Percentiles rank a stretch among this genome's conserved stretches.
These are phyloP conservation scores for Drosophila merina DNA, from an alignment of 2,888 invertebrate genomes.

Conservation along the genomic window DNA sequence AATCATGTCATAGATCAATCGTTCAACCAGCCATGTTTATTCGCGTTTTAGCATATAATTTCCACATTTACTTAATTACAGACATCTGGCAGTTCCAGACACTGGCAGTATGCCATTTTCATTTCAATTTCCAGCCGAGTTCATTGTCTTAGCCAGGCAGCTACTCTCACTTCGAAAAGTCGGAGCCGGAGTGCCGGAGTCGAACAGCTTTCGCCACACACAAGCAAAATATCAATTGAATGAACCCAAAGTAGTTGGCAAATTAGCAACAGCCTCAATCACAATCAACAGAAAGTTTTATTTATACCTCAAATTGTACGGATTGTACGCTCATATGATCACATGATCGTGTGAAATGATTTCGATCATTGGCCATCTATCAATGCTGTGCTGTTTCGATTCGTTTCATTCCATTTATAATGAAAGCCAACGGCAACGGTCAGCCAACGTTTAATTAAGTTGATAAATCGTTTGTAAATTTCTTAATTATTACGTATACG, in stretches of 20 bases:
- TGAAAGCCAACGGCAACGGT: conserved; percentile 42
- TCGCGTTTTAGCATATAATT: conserved; percentile 51
- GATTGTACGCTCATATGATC: conserved; percentile 37
- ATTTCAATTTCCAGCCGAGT: conserved; percentile 63
- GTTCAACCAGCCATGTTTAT: conserved; percentile 16
- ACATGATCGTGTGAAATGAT: conserved; percentile 76
- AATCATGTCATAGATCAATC: conserved; percentile 44
- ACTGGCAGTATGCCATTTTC: conserved; percentile 54
- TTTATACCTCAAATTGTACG: conserved; percentile 1
- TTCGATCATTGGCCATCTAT: conserved; percentile 74
- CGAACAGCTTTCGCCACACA: conserved; percentile 69
- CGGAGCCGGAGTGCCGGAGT: conserved; percentile 21
- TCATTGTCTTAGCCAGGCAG: conserved; percentile 62
- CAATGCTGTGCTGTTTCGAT: conserved; percentile 53
- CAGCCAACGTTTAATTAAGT: conserved; percentile 74
- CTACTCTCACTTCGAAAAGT: conserved; percentile 63
- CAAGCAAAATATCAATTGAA: conserved; percentile 9
- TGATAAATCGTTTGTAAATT: conserved; percentile 80
- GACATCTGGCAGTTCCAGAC: conserved; percentile 39
- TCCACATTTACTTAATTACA: conserved; percentile 67
- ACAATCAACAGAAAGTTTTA: conserved; percentile 45
- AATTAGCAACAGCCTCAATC: conserved; percentile 68
- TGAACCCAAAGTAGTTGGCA: conserved; percentile 69
- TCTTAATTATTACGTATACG: conserved; percentile 77
- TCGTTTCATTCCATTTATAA: conserved; percentile 23